These are phyloP conservation scores for Nicator chloris DNA, from an alignment of 2,113 vertebrate genomes.

Conservation along the genomic window DNA sequence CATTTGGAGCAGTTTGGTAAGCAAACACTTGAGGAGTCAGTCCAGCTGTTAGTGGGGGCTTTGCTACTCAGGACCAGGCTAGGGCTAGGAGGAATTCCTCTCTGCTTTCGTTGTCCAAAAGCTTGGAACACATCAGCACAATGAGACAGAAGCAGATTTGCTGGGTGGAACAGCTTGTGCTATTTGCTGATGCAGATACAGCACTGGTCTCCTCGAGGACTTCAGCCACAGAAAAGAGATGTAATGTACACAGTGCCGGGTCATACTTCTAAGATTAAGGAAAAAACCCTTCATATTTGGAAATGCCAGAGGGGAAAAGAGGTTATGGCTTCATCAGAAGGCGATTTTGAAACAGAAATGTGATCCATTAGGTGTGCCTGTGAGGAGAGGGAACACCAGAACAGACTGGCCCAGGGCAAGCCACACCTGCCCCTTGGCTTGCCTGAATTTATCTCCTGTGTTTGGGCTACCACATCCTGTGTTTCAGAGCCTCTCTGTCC, in stretches of 20 bases:
- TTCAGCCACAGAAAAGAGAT: not conserved
- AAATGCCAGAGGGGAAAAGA: not conserved
- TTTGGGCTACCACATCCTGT: not conserved
- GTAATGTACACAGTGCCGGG: not conserved
- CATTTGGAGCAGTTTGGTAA: not conserved
- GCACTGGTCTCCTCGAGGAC: not conserved
- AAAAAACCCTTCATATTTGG: not conserved
- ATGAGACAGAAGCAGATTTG: not conserved
- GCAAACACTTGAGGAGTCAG: not conserved
- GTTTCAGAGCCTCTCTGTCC: not conserved
- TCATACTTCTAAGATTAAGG: not conserved
- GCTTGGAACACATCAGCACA: not conserved
- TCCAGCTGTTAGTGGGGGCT: not conserved
- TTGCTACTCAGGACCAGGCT: not conserved
- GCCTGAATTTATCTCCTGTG: not conserved
- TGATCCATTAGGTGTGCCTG: not conserved
- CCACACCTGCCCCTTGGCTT: not conserved
- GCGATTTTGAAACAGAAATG: not conserved
- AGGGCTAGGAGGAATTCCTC: not conserved
- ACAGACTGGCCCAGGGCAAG: not conserved
- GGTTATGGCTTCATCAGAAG: slow-evolving; percentile 8
- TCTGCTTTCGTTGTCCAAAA: not conserved
- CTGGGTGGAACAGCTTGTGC: not conserved
- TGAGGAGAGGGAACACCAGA: not conserved
- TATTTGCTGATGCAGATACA: not conserved